These are phyloP conservation scores for Perca fluviatilis DNA, from an alignment of 2,113 vertebrate genomes.

Conservation along the genomic window DNA sequence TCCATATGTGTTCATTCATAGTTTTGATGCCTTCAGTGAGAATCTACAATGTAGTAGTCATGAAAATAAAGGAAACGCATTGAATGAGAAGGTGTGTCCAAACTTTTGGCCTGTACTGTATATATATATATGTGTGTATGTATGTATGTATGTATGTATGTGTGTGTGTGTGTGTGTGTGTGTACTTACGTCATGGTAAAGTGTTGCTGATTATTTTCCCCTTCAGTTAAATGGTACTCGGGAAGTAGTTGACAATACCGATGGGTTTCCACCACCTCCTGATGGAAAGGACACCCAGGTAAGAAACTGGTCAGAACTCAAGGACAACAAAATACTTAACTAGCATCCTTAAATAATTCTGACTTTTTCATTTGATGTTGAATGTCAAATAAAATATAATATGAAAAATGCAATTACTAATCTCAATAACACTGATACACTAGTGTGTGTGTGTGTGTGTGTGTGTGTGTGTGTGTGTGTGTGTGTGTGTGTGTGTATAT, in stretches of 20 bases:
- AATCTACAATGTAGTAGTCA: no score
- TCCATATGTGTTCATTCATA: no score
- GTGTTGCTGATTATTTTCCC: not conserved
- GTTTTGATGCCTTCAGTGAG: no score
- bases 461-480: no score
- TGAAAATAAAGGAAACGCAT: no score
- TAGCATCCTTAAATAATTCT: not conserved
- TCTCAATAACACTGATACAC: not conserved
- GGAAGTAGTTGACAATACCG: not conserved
- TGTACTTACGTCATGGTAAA: not conserved
- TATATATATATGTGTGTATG: no score
- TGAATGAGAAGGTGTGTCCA: no score
- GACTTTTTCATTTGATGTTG: not conserved
- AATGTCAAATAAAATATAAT: not conserved
- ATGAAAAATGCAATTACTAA: not conserved
- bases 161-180: no score
- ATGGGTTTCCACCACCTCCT: not conserved
- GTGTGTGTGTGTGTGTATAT: no score
- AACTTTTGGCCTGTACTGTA: no score
- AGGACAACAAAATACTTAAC: not conserved
- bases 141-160: no score
- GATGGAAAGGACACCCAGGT: not conserved
- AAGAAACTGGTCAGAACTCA: conserved; percentile 1
- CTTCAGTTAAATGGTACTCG: not conserved
- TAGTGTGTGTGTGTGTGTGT: no score